These are phyloP conservation scores for Pelecanoides urinatrix DNA, from an alignment of 2,113 vertebrate genomes.

Conservation along the genomic window DNA sequence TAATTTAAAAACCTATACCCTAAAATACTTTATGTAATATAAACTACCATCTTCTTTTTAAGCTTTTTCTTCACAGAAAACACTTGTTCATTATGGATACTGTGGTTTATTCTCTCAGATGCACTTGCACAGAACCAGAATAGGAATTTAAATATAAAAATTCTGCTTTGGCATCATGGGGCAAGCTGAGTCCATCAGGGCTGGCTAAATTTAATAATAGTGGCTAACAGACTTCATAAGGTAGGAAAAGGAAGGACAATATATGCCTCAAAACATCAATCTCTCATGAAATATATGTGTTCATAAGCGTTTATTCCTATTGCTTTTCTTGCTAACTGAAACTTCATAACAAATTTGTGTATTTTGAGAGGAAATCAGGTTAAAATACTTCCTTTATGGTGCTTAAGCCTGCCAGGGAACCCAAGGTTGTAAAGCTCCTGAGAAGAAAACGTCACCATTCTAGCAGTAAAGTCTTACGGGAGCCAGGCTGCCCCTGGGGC, in stretches of 20 bases:
- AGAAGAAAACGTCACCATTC: background rate
- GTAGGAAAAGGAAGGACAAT: background rate
- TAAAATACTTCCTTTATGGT: background rate
- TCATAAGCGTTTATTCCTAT: background rate
- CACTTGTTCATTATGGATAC: background rate
- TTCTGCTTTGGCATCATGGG: background rate
- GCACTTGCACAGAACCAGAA: background rate
- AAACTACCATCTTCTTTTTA: background rate
- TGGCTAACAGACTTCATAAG: background rate
- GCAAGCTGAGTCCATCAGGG: background rate
- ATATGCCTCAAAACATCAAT: background rate
- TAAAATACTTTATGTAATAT: background rate
- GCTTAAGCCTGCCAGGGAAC: background rate
- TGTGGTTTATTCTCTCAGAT: background rate
- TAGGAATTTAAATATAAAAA: background rate
- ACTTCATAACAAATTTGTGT: background rate
- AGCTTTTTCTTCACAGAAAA: background rate
- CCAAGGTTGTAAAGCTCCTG: background rate
- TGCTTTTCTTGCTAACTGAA: background rate
- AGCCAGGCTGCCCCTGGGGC: background rate
- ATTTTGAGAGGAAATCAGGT: background rate
- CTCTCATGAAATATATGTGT: rapidly evolving
- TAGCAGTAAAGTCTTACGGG: background rate
- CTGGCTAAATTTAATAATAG: background rate
- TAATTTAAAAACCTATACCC: background rate